Base-by-base conservation (phyloP, 2,113 vertebrate species). In the Strigops habroptila region DNA sequence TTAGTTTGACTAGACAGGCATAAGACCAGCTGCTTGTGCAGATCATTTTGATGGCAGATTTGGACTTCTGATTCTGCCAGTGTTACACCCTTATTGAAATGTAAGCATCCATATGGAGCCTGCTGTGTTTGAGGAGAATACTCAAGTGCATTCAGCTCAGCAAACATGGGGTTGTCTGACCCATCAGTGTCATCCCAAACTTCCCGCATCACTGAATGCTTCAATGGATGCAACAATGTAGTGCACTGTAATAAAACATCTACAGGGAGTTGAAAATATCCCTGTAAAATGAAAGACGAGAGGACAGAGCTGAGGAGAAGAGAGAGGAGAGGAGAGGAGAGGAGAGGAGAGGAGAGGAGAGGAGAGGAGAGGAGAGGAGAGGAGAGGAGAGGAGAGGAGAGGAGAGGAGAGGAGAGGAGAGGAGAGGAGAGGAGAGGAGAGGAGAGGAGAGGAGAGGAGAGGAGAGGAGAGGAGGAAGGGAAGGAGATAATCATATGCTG, bases 1-100 rank as follows among this genome's bases (percentile, higher is more conserved):
- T 10, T 92, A 52, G 88, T 82, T 87, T 93, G 62, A 91, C 92
- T 86, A 93, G 91, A 92, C 77, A 94, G 22, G 88, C 90, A 43
- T 55, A 85, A 96, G 86, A 95, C 65, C 90, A 93, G 73, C 86
- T 97, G 88, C 86, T 95, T 85, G 73, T 80, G 46, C 27, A 19
- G 88, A 49, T 59, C 80, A 60, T 94, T 92, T 82, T 0, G 0
- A 27, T 60, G 65, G 62, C 76, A 96, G 65, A 76, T 86, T 95
- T 95, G 83, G 76, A 71, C 44, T 79, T 74, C 31, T 44, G 77
- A 82, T 86, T 75, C 76, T 81, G 69, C 57, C 93, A 84, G 81
- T 57, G 60, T 81, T 91, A 28, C 57, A 22, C 57, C 55, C 6
- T 83, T 88, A 55, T 2, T 84, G 65, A 77, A 86, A 71, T 27